Evolutionary conservation across 53 echinoderm and acorn worm genomes (phyloP).

Genomic region (Crossaster papposus): DNA sequence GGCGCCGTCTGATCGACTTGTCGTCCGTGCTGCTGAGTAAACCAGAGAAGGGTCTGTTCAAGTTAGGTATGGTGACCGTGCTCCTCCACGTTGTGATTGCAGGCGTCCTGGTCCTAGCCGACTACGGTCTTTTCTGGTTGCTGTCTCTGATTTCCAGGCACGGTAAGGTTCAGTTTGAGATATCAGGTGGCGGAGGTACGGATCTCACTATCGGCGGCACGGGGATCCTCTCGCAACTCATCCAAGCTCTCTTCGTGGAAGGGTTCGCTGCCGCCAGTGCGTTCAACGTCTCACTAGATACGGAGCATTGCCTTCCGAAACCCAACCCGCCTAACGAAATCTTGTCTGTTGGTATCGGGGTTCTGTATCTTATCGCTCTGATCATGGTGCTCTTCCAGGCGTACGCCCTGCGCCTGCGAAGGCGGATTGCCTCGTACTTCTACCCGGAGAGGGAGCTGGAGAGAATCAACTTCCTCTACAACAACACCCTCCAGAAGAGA

Average conservation of each 20-base stretch:
- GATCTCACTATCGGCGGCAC: constrained; percentile 72
- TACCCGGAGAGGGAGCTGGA: constrained; percentile 89
- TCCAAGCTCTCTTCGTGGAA: constrained; percentile 70
- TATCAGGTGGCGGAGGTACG: constrained; percentile 69
- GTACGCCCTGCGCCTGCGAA: constrained; percentile 78
- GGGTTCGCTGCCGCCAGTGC: constrained; percentile 75
- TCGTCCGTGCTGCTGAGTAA: constrained; percentile 68
- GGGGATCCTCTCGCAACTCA: constrained; percentile 69
- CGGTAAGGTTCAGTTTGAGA: constrained; percentile 71
- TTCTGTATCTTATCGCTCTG: constrained; percentile 75
- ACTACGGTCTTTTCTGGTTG: constrained; percentile 82
- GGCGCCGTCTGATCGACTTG: constrained; percentile 74
- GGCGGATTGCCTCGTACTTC: constrained; percentile 82
- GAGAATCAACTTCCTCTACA: constrained; percentile 83
- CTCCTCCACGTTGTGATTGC: constrained; percentile 83
- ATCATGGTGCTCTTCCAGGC: constrained; percentile 85
- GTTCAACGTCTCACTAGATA: constrained; percentile 77
- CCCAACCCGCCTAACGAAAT: constrained; percentile 64
- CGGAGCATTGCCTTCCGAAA: constrained; percentile 75
- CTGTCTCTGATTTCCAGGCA: constrained; percentile 70
- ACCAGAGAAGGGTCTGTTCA: constrained; percentile 80
- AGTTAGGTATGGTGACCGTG: constrained; percentile 76
- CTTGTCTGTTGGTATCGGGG: constrained; percentile 69
- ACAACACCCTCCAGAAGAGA: constrained; percentile 78
- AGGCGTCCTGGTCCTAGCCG: constrained; percentile 70